Percentiles rank a stretch among this genome's conserved stretches.
phyloP scores from a whole-genome alignment of 2,113 vertebrate species.

The Megaceryle maxima region DNA sequence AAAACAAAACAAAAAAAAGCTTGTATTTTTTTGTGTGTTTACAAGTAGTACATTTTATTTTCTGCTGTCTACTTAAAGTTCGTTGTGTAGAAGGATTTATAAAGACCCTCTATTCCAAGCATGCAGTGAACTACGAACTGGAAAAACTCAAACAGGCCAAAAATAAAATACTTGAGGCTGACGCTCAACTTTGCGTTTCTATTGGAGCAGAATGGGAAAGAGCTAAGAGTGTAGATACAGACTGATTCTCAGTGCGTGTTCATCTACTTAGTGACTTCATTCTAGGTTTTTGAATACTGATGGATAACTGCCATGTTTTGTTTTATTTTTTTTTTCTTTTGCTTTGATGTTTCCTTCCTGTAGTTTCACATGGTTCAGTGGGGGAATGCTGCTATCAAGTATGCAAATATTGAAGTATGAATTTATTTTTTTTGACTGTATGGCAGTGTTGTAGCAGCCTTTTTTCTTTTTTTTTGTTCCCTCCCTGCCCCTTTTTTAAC shows the following conservation, averaged over 20 bases:
- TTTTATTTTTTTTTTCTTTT: conserved; percentile 61
- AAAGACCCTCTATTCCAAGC: conserved; percentile 79
- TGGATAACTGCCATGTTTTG: conserved; percentile 65
- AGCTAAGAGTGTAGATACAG: conserved; percentile 75
- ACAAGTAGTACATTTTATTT: conserved; percentile 83
- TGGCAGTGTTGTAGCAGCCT: conserved; percentile 77
- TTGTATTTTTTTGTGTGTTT: conserved; percentile 82
- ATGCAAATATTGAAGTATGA: conserved; percentile 77
- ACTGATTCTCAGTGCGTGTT: conserved; percentile 70
- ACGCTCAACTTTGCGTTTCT: conserved; percentile 61
- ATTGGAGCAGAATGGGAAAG: conserved; percentile 64
- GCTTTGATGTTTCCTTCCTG: conserved; percentile 73
- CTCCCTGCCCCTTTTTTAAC: neutral
- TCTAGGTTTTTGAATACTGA: conserved; percentile 69
- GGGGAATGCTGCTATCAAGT: conserved; percentile 83
- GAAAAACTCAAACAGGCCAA: conserved; percentile 75
- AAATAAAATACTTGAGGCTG: conserved; percentile 64
- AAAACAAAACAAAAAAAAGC: conserved; percentile 63
- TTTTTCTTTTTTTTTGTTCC: neutral
- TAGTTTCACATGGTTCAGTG: conserved; percentile 79
- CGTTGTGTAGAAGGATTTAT: conserved; percentile 81
- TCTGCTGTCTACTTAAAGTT: conserved; percentile 80
- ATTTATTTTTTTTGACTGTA: conserved; percentile 48
- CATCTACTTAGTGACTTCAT: conserved; percentile 72
- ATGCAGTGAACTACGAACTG: conserved; percentile 82